These are phyloP conservation scores for Galerucella calmariensis DNA, from an alignment of 2,888 invertebrate genomes.

Conservation along the genomic window DNA sequence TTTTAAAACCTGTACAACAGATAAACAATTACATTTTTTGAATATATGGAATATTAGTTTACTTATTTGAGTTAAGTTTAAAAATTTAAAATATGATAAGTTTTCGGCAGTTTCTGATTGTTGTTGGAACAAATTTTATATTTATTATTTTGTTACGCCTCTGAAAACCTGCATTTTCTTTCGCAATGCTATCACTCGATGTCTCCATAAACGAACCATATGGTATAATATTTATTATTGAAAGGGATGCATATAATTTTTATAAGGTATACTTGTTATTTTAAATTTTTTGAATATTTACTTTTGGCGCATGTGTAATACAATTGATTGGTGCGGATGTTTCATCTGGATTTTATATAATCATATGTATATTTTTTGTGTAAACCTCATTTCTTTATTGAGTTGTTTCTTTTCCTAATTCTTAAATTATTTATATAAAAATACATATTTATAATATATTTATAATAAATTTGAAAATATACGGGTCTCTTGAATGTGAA, in stretches of 20 bases:
- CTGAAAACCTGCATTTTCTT: constrained; percentile 5
- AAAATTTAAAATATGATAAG: no score
- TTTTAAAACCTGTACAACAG: neutral
- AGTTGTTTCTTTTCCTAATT: no score
- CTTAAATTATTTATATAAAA: no score
- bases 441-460: no score
- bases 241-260: neutral
- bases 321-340: constrained; percentile 18
- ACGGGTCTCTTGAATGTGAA: no score
- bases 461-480: no score
- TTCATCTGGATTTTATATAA: neutral
- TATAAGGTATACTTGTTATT: neutral
- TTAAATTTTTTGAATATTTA: neutral
- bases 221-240: neutral
- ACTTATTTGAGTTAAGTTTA: no score
- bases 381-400: neutral
- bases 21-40: no score
- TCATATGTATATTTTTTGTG: neutral
- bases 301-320: constrained; percentile 10
- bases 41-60: no score
- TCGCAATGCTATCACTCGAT: neutral
- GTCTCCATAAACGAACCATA: neutral
- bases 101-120: no score
- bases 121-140: no score
- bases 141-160: neutral